Base-by-base conservation (phyloP, 2,113 vertebrate genomes). In the Dromaius novaehollandiae region DNA sequence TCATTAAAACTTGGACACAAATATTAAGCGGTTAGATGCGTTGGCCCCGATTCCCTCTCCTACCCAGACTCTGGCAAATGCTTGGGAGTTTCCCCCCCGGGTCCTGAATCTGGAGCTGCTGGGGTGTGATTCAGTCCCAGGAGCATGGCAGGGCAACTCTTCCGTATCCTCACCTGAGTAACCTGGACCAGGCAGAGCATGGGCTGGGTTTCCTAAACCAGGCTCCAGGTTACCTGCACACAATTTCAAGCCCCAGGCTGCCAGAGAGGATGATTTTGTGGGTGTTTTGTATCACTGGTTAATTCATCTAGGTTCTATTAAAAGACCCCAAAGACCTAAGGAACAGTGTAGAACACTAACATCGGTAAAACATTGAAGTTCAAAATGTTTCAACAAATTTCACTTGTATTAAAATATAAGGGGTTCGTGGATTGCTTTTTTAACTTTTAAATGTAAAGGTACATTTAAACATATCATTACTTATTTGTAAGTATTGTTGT, bases 1-100 rank as follows among this genome's bases (percentile, higher is more conserved):
- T 94, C 38, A 44, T 94, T 95, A 78, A 93, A 83, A 83, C 38
- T 48, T 90, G 82, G 85, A 86, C 79, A 79, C n/a, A 51, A 82
- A 71, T 78, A 86, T 60, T 36, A 88, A 40, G 25, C 0, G 0
- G 66, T 63, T 68, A 92, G 85, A 76, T 87, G 70, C 34, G 11
- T 25, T 95, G 42, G 87, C 25, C 28, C 34, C 4, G 1, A 34
- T 70, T 26, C 68, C 36, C 34, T 84, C 69, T 75, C 11, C 34
- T 91, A 42, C 55, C 42, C 30, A 36, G 25, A 25, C 38, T 71
- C 44, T 46, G 55, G 21, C 80, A 88, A 51, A 17, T 24, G 61
- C 16, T 30, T 32, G 34, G 48, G n/a, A 46, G 10, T 11, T 9
- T 38, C 6, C 34, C 19, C 34, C 25, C 30, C 15, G 14, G 76